Evolutionary conservation across 2,797 vertebrate genomes (phyloP), one percentile per base, ranked within the genome.

Genomic region (Bryconaethiops microstoma): DNA sequence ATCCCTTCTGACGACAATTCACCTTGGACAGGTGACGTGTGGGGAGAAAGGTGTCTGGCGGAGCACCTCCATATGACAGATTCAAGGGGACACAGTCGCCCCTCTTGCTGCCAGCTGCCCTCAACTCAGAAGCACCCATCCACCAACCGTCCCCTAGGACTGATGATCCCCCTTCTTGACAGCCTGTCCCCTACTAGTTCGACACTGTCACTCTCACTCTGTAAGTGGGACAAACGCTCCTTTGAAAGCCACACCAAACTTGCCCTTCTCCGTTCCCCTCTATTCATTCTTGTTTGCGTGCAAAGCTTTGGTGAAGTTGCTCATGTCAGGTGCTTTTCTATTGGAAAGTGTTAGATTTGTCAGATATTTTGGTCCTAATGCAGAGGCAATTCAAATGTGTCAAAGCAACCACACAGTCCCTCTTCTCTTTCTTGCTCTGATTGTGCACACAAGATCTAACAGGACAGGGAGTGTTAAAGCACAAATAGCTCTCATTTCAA

Each of bases 401-500:
- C 59, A 54, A 67, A 45, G 69, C n/a, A 79, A 60, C 10, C 81
- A 79, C 60, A 74, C 59, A 39, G 45, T 60, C 74, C 69, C 74
- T 86, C 85, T 87, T 84, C 92, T 85, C 72, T 73, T 84, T 78
- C 78, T 80, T 72, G 67, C 76, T 59, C 82, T 86, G 78, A 76
- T 67, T 71, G 72, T 85, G 83, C 77, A 75, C 77, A 89, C 85
- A 86, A 81, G 78, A 91, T 88, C 83, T 75, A 84, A 79, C 92
- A 91, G 97, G 98, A 98, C 97, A 97, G 95, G 62, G 96, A 96
- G 97, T 95, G 96, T 97, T 97, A 98, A 95, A 55, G 93, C 95
- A 96, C 96, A 97, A 98, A 99, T 98, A 98, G 97, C 96, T 96
- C 97, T 97, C 96, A 97, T 99, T 99, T 98, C 96, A 96, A 97